Evolutionary conservation across 2,888 invertebrate species (phyloP).

Genomic region (Hetaerina titia): DNA sequence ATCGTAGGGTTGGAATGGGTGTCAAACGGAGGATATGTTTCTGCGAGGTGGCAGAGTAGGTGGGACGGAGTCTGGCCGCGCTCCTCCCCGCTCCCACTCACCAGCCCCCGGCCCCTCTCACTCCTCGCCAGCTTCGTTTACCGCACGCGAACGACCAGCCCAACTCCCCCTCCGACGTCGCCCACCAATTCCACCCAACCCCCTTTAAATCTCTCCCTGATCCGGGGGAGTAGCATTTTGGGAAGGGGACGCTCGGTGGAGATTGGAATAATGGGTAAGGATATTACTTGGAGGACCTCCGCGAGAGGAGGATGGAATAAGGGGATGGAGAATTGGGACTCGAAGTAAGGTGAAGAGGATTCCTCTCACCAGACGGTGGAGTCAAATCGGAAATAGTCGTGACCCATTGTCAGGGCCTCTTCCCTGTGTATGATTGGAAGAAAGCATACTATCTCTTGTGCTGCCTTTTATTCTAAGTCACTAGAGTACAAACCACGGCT

Average conservation of each 20-base stretch:
- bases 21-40: too few species aligned
- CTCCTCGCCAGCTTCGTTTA: too few species aligned
- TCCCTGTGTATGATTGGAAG: not conserved
- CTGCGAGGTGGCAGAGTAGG: too few species aligned
- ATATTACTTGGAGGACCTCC: not conserved
- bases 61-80: too few species aligned
- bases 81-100: too few species aligned
- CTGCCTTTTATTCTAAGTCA: too few species aligned
- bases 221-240: not conserved
- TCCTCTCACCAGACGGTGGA: not conserved
- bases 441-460: not conserved
- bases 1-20: too few species aligned
- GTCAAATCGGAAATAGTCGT: not conserved
- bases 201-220: not conserved
- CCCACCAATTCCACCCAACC: not conserved
- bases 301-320: not conserved
- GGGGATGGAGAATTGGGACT: not conserved
- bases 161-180: not conserved
- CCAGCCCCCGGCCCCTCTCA: too few species aligned
- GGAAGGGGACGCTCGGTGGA: not conserved
- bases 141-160: not conserved
- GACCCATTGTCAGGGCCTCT: not conserved
- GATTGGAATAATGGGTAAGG: not conserved
- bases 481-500: too few species aligned
- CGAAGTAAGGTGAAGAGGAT: not conserved